These are phyloP conservation scores for Typhlichthys subterraneus DNA, from an alignment of 2,797 vertebrate genomes.

Conservation along the genomic window DNA sequence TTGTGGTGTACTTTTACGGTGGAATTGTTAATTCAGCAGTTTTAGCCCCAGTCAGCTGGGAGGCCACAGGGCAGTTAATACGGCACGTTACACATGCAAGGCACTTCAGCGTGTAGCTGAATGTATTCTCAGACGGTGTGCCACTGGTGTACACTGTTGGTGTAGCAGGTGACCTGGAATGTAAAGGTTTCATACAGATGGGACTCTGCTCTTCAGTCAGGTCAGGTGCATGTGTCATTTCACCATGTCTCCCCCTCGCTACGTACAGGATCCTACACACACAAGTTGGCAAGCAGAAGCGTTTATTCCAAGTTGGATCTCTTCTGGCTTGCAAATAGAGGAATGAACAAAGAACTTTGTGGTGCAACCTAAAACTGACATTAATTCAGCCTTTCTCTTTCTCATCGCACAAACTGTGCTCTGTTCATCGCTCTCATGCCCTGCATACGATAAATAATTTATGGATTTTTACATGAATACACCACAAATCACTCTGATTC, in stretches of 20 bases:
- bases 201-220: neutral
- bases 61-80: conserved; percentile 48
- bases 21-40: conserved; percentile 57
- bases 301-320: neutral
- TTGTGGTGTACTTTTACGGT: conserved; percentile 33
- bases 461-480: conserved; percentile 3
- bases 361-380: conserved; percentile 16
- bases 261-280: conserved; percentile 15
- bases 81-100: conserved; percentile 27
- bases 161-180: conserved; percentile 20
- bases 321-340: neutral
- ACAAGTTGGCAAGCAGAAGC: neutral
- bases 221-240: neutral
- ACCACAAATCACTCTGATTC: conserved; percentile 7
- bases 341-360: conserved; percentile 16
- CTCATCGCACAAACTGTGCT: conserved; percentile 21
- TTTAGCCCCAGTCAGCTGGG: conserved; percentile 41
- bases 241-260: conserved; percentile 22
- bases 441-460: neutral
- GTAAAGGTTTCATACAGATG: conserved; percentile 13
- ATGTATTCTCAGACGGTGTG: conserved; percentile 3
- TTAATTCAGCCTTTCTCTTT: conserved; percentile 21
- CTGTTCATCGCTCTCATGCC: conserved; percentile 10
- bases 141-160: conserved; percentile 27
- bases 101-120: conserved; percentile 18